A percentile compares a stretch with the other conserved stretches of the same genome.
Evolutionary conservation across 2,888 invertebrate genomes (phyloP).

Genomic region (Nycteola revayana): DNA sequence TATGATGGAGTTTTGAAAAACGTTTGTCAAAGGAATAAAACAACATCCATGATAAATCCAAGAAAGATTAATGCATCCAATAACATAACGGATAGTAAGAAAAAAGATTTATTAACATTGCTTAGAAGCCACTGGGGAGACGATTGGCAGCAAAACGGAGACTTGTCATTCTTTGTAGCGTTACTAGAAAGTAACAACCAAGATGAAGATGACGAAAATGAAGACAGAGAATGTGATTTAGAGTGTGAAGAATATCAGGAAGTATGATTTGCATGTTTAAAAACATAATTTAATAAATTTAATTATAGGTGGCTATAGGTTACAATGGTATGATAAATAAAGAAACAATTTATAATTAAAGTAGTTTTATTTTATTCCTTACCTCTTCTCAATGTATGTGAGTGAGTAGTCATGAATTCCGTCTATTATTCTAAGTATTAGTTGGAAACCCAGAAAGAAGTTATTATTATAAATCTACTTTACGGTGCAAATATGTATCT

Average conservation of each 20-base stretch:
- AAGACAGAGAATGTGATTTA: conserved; percentile 5
- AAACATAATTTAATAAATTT: no score
- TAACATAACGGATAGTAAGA: conserved; percentile 8
- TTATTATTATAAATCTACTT: no score
- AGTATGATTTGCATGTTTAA: conserved; percentile 10
- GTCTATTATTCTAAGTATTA: no score
- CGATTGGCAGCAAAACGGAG: conserved; percentile 13
- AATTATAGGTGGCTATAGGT: no score
- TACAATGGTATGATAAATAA: no score
- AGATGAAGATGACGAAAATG: conserved; percentile 7
- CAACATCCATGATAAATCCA: conserved; percentile 14
- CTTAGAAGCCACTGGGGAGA: conserved; percentile 14
- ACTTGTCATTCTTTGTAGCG: no score
- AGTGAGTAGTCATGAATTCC: no score
- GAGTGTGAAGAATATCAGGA: conserved; percentile 9
- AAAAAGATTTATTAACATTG: conserved; percentile 14
- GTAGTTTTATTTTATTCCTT: no score
- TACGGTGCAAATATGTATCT: no score
- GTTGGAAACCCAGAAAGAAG: no score
- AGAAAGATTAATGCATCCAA: conserved; percentile 11
- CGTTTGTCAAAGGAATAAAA: conserved; percentile 14
- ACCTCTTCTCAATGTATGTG: no score
- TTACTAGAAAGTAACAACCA: conserved; percentile 4
- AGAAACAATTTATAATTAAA: no score
- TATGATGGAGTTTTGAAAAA: conserved; percentile 23